Base-by-base conservation (phyloP, 2,888 invertebrate species). In the Eilema sororculum region DNA sequence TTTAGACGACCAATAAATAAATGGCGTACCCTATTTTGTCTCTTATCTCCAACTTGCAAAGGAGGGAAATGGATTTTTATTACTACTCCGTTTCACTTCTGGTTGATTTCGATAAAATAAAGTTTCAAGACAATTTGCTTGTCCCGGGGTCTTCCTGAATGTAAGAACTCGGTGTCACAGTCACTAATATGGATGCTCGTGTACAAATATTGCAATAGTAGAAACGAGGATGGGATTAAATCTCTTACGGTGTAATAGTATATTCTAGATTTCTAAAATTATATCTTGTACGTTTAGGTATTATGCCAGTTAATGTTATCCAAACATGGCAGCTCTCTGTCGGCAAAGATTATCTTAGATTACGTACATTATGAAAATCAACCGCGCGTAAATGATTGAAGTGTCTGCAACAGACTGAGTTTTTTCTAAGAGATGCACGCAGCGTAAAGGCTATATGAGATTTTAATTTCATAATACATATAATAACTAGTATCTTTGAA, bases 341-440 rank as follows among this genome's bases (percentile, higher is more conserved):
- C 13, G 28, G 6, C 5, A 24, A 74, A 75, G 60, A 73, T 72
- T 72, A 82, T 73, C 77, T 78, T 41, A 64, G 56, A 72, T 70
- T 72, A 71, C 71, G 70, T 71, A 82, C 77, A 78, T 78, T 83
- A 82, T 80, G 72, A 74, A 71, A 78, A 69, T 67, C 82, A 87
- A 75, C 87, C 72, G 81, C 75, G 85, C 88, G 86, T 84, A 71
- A 83, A 82, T 76, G 78, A 86, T 84, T 83, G 80, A 81, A 83
- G 73, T 76, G 76, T 82, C 83, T 74, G 78, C 78, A 78, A 78
- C 74, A 64, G 65, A 74, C 61, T 66, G 46, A 65, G 67, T 65
- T 65, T 73, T 73, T 76, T 58, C 70, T 73, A 73, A 68, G 65
- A 72, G 75, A 81, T 68, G 76, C 77, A 82, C 41, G 83, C 75